Conservation (phyloP, 2,113 vertebrate species). For the Anoura caudifer region DNA sequence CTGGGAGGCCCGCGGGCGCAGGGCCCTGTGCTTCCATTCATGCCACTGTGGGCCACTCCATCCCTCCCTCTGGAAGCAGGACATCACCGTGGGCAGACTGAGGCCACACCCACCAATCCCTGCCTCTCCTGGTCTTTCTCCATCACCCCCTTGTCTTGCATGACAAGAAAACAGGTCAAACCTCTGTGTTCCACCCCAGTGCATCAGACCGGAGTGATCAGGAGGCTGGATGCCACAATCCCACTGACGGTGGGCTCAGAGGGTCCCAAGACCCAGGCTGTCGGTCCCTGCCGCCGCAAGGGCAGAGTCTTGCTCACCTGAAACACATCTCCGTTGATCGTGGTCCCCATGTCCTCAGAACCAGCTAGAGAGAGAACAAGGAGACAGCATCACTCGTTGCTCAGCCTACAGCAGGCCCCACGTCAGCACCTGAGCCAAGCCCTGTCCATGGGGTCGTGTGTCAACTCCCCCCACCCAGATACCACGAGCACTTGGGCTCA, state of each 20-base stretch:
- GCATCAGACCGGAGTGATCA: background rate
- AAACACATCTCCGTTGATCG: slow-evolving; percentile 93
- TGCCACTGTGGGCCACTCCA: background rate
- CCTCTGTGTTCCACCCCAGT: background rate
- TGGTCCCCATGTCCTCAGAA: slow-evolving; percentile 85
- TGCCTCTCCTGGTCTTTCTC: background rate
- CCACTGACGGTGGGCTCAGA: background rate
- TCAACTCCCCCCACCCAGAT: background rate
- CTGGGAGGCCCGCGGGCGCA: background rate
- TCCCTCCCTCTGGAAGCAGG: background rate
- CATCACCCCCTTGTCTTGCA: background rate
- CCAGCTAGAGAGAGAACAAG: slow-evolving; percentile 78
- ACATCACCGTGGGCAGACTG: background rate
- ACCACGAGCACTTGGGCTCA: background rate
- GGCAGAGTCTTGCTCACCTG: slow-evolving; percentile 83
- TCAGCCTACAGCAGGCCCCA: background rate
- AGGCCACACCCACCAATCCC: background rate
- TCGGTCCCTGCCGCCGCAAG: no score
- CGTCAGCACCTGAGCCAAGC: fast-evolving
- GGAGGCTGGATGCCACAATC: background rate
- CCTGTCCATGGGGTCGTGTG: no score
- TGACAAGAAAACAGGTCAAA: background rate
- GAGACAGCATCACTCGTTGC: background rate
- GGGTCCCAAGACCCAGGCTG: background rate
- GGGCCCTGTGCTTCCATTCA: background rate